Percentiles rank a stretch among this genome's conserved stretches.
Conservation (phyloP, 2,113 vertebrate species). For the Nestor notabilis region DNA sequence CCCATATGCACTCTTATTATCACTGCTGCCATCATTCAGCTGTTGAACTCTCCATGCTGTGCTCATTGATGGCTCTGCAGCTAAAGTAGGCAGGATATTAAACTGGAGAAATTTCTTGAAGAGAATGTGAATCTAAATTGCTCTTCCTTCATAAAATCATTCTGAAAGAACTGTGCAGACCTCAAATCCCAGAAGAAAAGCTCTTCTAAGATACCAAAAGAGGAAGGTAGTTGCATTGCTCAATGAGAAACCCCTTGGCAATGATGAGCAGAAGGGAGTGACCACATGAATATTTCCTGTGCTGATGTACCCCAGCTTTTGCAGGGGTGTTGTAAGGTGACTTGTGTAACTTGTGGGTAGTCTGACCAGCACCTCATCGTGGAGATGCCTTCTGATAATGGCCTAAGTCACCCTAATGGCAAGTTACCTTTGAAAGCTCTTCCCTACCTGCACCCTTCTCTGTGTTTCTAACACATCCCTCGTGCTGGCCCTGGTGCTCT, state of each 20-base stretch:
- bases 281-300: neutral
- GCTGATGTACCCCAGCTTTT: neutral
- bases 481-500: neutral
- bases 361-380: neutral
- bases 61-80: neutral
- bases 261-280: neutral
- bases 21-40: neutral
- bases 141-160: neutral
- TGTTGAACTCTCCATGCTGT: neutral
- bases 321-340: neutral
- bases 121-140: neutral
- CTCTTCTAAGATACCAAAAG: neutral
- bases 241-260: neutral
- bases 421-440: neutral
- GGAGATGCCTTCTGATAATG: neutral
- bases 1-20: neutral
- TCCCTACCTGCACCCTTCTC: neutral
- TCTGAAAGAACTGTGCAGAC: neutral
- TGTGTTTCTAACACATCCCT: neutral
- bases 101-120: neutral
- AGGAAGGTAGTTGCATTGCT: neutral
- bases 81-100: neutral
- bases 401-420: neutral
- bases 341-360: slow-evolving; percentile 23
- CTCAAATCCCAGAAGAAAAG: neutral